These are phyloP conservation scores for Petrocephalus zakoni DNA, from an alignment of 2,113 vertebrate species.

Conservation along the genomic window DNA sequence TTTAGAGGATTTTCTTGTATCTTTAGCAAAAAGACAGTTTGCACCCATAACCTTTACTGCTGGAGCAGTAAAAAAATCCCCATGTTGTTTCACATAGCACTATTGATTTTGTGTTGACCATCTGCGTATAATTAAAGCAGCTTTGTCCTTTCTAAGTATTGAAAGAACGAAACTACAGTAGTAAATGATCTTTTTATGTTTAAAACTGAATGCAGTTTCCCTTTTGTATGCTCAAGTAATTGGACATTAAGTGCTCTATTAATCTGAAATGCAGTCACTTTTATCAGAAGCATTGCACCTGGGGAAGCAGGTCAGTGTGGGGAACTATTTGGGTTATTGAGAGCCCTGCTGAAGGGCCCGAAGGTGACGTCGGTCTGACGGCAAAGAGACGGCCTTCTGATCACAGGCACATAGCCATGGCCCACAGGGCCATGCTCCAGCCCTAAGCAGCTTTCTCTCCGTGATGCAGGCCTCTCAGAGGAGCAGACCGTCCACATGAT, in stretches of 20 bases:
- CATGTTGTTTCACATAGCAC: background rate
- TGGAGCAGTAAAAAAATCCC: background rate
- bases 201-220: background rate
- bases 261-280: background rate
- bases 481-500: conserved; percentile 58
- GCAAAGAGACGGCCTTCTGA: background rate
- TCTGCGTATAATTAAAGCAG: background rate
- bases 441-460: background rate
- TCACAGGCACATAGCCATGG: background rate
- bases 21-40: background rate
- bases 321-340: background rate
- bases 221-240: background rate
- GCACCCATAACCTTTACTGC: background rate
- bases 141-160: background rate
- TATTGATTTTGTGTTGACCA: background rate
- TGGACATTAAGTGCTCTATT: background rate
- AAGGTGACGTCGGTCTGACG: background rate
- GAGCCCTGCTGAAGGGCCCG: background rate
- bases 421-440: background rate
- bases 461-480: conserved; percentile 54
- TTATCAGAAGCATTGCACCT: background rate
- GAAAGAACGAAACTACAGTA: background rate
- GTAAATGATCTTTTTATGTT: background rate
- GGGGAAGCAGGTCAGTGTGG: background rate
- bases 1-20: background rate